Base-by-base conservation (phyloP, 2,888 invertebrate genomes). In the Lucinisca nassula region DNA sequence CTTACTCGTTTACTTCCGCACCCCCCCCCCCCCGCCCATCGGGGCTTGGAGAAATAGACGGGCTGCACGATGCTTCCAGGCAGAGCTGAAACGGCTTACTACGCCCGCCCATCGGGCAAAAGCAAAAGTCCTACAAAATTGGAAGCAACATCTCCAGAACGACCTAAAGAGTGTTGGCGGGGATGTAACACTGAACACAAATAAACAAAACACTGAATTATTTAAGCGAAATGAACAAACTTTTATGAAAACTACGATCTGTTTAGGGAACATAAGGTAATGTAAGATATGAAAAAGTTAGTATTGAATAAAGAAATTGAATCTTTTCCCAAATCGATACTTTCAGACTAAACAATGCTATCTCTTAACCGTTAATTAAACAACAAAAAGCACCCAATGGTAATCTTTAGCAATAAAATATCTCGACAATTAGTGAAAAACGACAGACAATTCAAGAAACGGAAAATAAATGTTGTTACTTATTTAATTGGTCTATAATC, bases 271-370 rank as follows among this genome's bases (percentile, higher is more conserved):
- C n/a, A n/a, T n/a, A n/a, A n/a, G n/a, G n/a, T n/a, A n/a, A n/a
- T n/a, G n/a, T n/a, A n/a, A 32, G 17, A 67, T 24, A 67, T n/a
- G 67, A 67, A 67, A 67, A 32, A 67, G 30, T 30, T 30, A 67
- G 67, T 67, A 67, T 67, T 67, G 35, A 67, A 67, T 67, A 67
- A 67, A 67, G 67, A 67, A 35, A 67, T 67, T 67, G 67, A 67
- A 30, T 10, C 67, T 12, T 35, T 10, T 67, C 35, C 67, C 67
- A 67, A 67, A 67, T 67, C 67, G 35, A 67, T 67, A 67, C 67
- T 35, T 35, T 67, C 67, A 67, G 32, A 67, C 67, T 32, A 67
- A 67, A 67, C 67, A 67, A 67, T 35, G 67, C 32, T 67, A 67
- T 67, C 67, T 67, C 67, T 67, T 35, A 2, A 67, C 32, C 67